phyloP scores from a whole-genome alignment of 2,113 vertebrate species.

The Stictonetta naevosa region DNA sequence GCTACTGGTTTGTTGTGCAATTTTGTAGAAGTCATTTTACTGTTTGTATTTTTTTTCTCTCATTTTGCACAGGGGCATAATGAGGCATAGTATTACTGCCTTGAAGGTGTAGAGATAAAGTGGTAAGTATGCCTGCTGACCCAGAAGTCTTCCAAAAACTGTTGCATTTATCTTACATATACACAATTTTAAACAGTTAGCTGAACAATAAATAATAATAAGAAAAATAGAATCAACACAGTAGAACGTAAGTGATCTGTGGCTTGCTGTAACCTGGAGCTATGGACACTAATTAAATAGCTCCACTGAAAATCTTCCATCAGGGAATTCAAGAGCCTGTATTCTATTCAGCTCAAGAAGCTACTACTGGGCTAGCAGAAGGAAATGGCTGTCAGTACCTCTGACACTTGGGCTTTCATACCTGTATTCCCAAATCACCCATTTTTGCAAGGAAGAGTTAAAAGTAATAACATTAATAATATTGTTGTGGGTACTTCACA shows the following conservation, averaged over 20 bases:
- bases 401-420: neutral
- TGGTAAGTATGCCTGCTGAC: neutral
- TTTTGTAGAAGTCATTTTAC: neutral
- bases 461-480: conserved; percentile 44
- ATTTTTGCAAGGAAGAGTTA: conserved; percentile 38
- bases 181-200: neutral
- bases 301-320: neutral
- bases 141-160: neutral
- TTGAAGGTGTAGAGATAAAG: neutral
- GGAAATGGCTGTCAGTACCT: neutral
- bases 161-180: neutral
- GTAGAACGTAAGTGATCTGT: neutral
- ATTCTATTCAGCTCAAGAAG: neutral
- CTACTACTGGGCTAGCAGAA: neutral
- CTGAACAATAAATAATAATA: conserved; percentile 27
- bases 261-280: conserved; percentile 15
- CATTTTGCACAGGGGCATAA: neutral
- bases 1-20: neutral
- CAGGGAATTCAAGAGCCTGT: neutral
- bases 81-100: neutral
- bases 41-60: neutral
- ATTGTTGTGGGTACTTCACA: conserved; percentile 25
- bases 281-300: conserved; percentile 10
- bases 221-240: neutral
- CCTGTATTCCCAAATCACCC: conserved; percentile 3